phyloP scores from a whole-genome alignment of 2,113 vertebrate species.

The Piprites chloris region DNA sequence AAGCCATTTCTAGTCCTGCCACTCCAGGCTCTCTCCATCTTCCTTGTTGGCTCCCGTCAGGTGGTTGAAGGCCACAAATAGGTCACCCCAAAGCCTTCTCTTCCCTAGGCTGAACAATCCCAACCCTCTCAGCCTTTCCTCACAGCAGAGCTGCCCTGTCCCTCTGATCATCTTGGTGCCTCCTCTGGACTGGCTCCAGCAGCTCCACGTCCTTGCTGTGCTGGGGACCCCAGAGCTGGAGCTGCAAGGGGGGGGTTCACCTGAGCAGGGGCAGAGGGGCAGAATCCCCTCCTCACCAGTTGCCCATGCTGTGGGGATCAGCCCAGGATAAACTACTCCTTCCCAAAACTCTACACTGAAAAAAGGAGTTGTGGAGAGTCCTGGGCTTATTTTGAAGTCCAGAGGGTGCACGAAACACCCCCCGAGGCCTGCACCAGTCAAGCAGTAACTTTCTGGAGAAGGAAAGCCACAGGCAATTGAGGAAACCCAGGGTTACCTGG shows the following conservation, averaged over 20 bases:
- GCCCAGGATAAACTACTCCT: not conserved
- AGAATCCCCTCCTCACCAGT: not conserved
- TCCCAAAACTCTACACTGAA: not conserved
- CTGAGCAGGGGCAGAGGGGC: not conserved
- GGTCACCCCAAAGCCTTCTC: not conserved
- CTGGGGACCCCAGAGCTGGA: not conserved
- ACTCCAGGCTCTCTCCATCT: not conserved
- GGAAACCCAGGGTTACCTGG: constrained; percentile 76
- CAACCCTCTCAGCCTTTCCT: not conserved
- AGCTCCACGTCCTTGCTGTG: not conserved
- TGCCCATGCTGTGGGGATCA: not conserved
- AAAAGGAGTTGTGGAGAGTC: not conserved
- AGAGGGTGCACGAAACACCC: not conserved
- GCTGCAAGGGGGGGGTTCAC: not conserved
- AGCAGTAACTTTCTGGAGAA: not conserved
- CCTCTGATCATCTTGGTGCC: not conserved
- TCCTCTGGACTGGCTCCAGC: not conserved
- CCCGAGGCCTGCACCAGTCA: not conserved
- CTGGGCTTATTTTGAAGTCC: not conserved
- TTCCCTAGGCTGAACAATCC: not conserved
- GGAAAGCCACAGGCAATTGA: not conserved
- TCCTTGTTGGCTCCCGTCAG: accelerated
- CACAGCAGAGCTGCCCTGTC: no score
- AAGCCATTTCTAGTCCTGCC: not conserved
- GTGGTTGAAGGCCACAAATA: accelerated